phyloP scores from a whole-genome alignment of 1,140 invertebrate genomes.

The Tetragonula clypearis region DNA sequence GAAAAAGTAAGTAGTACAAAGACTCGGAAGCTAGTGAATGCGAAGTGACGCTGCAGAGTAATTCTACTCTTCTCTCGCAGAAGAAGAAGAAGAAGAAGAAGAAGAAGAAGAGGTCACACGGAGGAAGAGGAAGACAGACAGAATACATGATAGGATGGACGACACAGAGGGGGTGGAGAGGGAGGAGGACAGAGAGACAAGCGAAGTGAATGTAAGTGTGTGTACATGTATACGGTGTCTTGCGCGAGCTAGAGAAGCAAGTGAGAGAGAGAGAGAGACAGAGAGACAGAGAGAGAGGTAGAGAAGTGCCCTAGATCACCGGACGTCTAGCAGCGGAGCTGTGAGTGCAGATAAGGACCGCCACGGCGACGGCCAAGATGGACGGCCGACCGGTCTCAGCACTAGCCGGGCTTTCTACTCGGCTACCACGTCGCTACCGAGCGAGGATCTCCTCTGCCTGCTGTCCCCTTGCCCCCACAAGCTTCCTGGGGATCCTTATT shows the following conservation, averaged over 20 bases:
- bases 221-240: neutral
- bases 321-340: slow-evolving; percentile 80
- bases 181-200: slow-evolving; percentile 29
- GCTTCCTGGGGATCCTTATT: slow-evolving; percentile 81
- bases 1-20: slow-evolving; percentile 18
- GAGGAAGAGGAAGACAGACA: too few relatives aligned
- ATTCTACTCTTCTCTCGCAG: slow-evolving; percentile 1
- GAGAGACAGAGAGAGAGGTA: slow-evolving; percentile 25
- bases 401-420: slow-evolving; percentile 71
- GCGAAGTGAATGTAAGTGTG: slow-evolving; percentile 17
- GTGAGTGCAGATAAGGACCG: slow-evolving; percentile 82
- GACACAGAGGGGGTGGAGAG: neutral
- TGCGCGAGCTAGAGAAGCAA: slow-evolving; percentile 14
- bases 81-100: neutral
- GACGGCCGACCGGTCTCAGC: slow-evolving; percentile 79
- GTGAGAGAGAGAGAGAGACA: slow-evolving; percentile 50
- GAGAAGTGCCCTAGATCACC: slow-evolving; percentile 80
- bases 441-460: slow-evolving; percentile 66
- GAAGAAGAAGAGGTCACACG: neutral
- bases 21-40: neutral
- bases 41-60: neutral
- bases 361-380: slow-evolving; percentile 81
- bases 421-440: slow-evolving; percentile 66
- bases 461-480: slow-evolving; percentile 63
- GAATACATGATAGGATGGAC: slow-evolving; percentile 7